Evolutionary conservation across 2,888 invertebrate species (phyloP), one percentile per base, ranked within the genome.

Genomic region (Bellardia bayeri): DNA sequence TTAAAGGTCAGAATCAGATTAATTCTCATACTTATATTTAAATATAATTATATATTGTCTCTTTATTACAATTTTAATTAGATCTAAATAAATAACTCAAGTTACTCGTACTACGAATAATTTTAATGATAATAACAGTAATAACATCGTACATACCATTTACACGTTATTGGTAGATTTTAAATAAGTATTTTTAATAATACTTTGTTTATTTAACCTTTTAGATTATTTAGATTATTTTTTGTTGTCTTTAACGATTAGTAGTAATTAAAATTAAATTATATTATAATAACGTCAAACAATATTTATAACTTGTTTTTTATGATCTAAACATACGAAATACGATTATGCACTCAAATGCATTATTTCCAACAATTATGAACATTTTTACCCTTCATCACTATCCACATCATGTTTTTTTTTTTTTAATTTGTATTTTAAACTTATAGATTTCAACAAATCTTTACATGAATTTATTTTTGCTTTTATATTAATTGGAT

Each of bases 131-230:
- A 85, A 42, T 81, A 71, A 78, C 14, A 86, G 66, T 82, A 78
- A 78, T 86, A 72, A 82, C 61, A 78, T 66, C 56, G 33, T 66
- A 69, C 40, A n/a, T 56, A 16, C 75, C 58, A 86, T 86, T 86
- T 80, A 58, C 86, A 86, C 82, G 30, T 75, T 83, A 80, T 86
- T 79, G 83, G 40, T 33, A 33, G n/a, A 79, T n/a, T 54, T 54
- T 75, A 71, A 72, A 37, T 79, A 61, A 72, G 37, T 16, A 75
- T 75, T 76, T 61, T 82, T 78, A 74, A 74, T 71, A 75, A 64
- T 7, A 83, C 14, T 42, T 75, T 69, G 51, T 69, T 79, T 84
- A 40, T 56, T 86, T 75, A 56, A 86, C 83, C 86, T 78, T 79
- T 23, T 23, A 23, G 23, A 23, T 23, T 23, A 23, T 23, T 23